Evolutionary conservation across 1,140 invertebrate species (phyloP).

Genomic region (Dinoponera quadriceps): DNA sequence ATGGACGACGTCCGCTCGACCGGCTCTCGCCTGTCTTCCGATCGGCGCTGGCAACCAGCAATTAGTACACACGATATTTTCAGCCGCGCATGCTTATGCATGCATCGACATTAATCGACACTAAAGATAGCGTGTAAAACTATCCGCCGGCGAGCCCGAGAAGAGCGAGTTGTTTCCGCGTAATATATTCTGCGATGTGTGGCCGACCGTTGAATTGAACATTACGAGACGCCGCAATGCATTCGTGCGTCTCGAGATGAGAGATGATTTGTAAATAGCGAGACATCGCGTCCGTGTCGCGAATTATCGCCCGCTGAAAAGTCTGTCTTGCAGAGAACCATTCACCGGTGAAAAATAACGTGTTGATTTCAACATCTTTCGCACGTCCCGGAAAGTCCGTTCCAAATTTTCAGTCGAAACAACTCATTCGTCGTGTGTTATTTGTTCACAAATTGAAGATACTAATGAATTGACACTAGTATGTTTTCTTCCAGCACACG

Average conservation of each 20-base stretch:
- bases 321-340: too few relatives aligned
- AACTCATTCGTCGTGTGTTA: too few relatives aligned
- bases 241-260: not conserved
- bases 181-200: not conserved
- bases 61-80: conserved; percentile 29
- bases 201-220: not conserved
- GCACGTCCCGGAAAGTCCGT: too few relatives aligned
- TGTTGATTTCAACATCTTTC: too few relatives aligned
- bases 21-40: not conserved
- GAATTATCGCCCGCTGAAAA: too few relatives aligned
- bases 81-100: too few relatives aligned
- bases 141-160: not conserved
- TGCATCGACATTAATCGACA: not conserved
- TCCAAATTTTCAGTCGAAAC: too few relatives aligned
- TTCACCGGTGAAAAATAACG: too few relatives aligned
- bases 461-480: too few relatives aligned
- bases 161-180: not conserved
- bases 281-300: too few relatives aligned
- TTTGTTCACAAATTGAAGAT: too few relatives aligned
- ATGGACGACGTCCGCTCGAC: not conserved
- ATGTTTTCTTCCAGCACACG: too few relatives aligned
- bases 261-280: not conserved
- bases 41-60: not conserved
- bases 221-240: not conserved
- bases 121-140: not conserved